These are phyloP conservation scores for Micronycteris hirsuta DNA, from an alignment of 2,113 vertebrate species.

Conservation along the genomic window DNA sequence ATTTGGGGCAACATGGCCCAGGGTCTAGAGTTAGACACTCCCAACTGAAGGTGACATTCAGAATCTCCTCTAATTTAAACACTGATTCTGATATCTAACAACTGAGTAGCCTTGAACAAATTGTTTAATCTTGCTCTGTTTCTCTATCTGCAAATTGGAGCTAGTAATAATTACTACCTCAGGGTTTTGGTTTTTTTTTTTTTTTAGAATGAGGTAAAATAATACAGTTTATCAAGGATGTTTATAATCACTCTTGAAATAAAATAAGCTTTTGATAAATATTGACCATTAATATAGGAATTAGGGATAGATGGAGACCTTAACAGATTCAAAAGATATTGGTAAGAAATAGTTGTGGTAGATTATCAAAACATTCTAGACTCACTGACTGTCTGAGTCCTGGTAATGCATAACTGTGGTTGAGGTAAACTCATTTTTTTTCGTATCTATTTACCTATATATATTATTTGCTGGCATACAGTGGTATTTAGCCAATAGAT, in stretches of 20 bases:
- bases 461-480: background rate
- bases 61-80: background rate
- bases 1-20: background rate
- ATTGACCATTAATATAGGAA: background rate
- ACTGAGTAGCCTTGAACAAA: background rate
- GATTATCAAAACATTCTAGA: background rate
- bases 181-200: accelerated
- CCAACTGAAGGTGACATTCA: background rate
- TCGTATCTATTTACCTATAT: background rate
- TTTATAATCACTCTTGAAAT: background rate
- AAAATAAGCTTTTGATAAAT: background rate
- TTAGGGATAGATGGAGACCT: background rate
- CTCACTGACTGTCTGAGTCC: background rate
- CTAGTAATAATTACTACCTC: background rate
- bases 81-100: background rate
- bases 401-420: background rate
- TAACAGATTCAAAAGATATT: background rate
- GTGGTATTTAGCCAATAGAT: background rate
- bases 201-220: background rate
- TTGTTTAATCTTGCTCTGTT: background rate
- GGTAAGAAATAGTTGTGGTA: background rate
- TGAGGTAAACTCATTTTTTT: background rate
- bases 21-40: background rate
- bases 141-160: background rate
- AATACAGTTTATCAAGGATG: background rate